Base-by-base conservation (phyloP, 1,140 invertebrate genomes). In the Drosophila nikananu region DNA sequence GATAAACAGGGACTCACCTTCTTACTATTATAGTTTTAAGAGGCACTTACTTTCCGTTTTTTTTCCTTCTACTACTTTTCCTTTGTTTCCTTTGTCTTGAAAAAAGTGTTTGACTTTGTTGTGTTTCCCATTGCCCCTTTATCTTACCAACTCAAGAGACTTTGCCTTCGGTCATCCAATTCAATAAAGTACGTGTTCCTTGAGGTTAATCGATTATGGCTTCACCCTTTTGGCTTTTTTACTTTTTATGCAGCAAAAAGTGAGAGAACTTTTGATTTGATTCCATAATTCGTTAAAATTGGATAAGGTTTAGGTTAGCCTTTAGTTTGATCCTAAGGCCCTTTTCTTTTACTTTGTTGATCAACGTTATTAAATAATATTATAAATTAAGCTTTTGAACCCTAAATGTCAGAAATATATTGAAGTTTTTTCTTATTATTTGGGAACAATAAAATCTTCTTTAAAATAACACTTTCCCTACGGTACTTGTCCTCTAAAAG, bases 131-230 rank as follows among this genome's bases (percentile, higher is more conserved):
- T 39, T 39, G 23, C 5, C 12, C n/a, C 39, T 32, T 55, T 25
- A 25, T 62, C 15, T 58, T 25, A 7, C 21, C 55, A 39, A 58
- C 35, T 58, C 21, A n/a, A 58, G 52, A 25, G 32, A 58, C 55
- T 58, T 39, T 41, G 32, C 55, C 35, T 25, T 58, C 5, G 21
- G 21, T 23, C 55, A 58, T 25, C 21, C 21, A 58, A 58, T 42
- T 58, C 55, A 58, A 58, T 58, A 58, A 42, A n/a, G 55, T 25
- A 58, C 55, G 54, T 57, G 54, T 39, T 37, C 54, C 12, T 57
- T 25, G 35, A 55, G 54, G 54, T 25, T 39, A 57, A 57, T 57
- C 35, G 54, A 57, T 57, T 57, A 39, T 57, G 54, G 21, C 15
- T 25, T 57, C 21, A 57, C 54, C 54, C 54, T 17, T 54, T 55